Evolutionary conservation across 2,797 vertebrate genomes (phyloP), one percentile per base, ranked within the genome.

Genomic region (Myotis pilosus): DNA sequence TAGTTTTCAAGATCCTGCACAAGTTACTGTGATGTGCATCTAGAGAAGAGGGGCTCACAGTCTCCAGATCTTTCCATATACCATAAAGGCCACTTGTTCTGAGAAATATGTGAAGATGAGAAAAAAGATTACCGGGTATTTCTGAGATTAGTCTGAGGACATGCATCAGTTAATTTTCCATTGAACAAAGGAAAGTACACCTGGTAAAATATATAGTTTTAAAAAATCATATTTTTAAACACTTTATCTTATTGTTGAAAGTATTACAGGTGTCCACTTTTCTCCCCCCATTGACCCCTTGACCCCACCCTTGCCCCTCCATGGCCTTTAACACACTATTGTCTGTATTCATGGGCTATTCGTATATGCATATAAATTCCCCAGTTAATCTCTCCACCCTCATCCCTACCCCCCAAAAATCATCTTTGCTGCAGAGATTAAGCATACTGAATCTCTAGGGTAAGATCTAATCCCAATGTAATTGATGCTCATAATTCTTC

Each of bases 191-290:
- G 98, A 99, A 99, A 98, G 98, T 94, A 95, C 97, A 98, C 98
- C 98, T 99, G 98, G 99, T 99, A 99, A 99, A 99, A 99, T 98
- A 98, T 98, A 98, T 97, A 96, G 97, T 96, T 98, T 98, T 91
- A 98, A 98, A 98, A 60, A 62, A 30, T 62, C 60, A 6, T 30
- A 62, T 30, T 62, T 30, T 62, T 30, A 62, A 62, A 62, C 28
- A 62, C 25, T 25, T 28, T 60, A 60, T 60, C 25, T 60, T 62
- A 62, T 62, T 62, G 28, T 62, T 62, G 23, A 28, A 60, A 60
- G 25, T 28, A 60, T 60, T 60, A 60, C 57, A 60, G 25, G 25
- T 60, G 23, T 13, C 25, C 57, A 5, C 57, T 1, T 13, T 2
- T 13, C 5, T 13, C 25, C 25, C 11, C 57, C 25, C 25, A 60